Evolutionary conservation across 2,113 vertebrate genomes (phyloP).

Genomic region (Lasiurus borealis): DNA sequence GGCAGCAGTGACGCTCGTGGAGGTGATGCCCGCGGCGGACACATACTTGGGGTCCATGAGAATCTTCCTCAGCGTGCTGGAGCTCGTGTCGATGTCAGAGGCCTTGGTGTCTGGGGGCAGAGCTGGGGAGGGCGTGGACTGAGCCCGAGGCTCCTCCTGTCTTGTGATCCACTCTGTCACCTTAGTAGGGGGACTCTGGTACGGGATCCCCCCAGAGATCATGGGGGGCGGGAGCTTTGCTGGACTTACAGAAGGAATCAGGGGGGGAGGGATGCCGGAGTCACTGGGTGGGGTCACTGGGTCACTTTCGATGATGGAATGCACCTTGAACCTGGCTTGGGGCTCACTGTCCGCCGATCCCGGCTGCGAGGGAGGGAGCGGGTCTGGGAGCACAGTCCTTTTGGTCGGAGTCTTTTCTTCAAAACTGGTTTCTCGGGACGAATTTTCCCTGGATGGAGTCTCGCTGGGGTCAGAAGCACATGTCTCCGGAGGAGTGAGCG

Average conservation of each 20-base stretch:
- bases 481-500: not conserved
- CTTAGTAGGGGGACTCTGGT: conserved; percentile 84
- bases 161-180: conserved; percentile 93
- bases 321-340: conserved; percentile 85
- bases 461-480: conserved; percentile 56
- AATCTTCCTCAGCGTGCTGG: conserved; percentile 97
- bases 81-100: conserved; percentile 94
- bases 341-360: conserved; percentile 77
- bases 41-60: conserved; percentile 99
- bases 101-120: conserved; percentile 97
- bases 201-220: conserved; percentile 82
- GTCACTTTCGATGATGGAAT: conserved; percentile 83
- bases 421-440: conserved; percentile 31
- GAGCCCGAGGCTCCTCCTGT: conserved; percentile 91
- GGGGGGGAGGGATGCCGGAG: conserved; percentile 62
- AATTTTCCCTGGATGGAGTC: not conserved
- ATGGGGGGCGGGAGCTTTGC: conserved; percentile 85
- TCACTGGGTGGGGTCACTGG: conserved; percentile 83
- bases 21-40: conserved; percentile 89
- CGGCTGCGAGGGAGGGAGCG: not conserved
- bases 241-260: conserved; percentile 73
- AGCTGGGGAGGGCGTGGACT: conserved; percentile 89
- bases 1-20: conserved; percentile 90
- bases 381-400: conserved; percentile 44
- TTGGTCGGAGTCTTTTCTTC: conserved; percentile 81